These are phyloP conservation scores for Plagodis dolabraria DNA, from an alignment of 2,888 invertebrate genomes.

Conservation along the genomic window DNA sequence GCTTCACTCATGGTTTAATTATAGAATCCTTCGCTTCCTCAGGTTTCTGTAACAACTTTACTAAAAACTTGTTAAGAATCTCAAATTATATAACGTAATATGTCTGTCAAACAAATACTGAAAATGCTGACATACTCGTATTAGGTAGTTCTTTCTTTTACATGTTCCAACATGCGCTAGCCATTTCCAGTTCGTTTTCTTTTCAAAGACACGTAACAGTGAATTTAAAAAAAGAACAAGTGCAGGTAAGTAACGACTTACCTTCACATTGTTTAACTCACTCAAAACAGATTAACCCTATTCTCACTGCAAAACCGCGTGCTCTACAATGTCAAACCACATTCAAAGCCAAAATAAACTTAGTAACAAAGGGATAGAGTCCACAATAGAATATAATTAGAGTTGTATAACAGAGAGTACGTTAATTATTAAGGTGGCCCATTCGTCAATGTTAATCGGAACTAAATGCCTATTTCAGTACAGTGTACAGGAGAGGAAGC, in stretches of 20 bases:
- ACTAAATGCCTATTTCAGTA: conserved; percentile 45
- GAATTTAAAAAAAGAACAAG: too few relatives aligned
- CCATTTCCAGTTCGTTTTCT: too few relatives aligned
- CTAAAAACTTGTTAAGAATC: too few relatives aligned
- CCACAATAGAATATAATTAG: conserved; percentile 8
- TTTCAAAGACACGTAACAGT: too few relatives aligned
- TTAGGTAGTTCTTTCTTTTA: too few relatives aligned
- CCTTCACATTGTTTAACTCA: conserved; percentile 36
- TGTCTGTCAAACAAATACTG: too few relatives aligned
- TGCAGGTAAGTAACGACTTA: not conserved
- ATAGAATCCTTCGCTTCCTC: too few relatives aligned
- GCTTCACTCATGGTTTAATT: too few relatives aligned
- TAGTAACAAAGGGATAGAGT: conserved; percentile 22
- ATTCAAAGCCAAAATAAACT: conserved; percentile 21
- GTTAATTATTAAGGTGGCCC: conserved; percentile 49
- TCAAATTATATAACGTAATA: too few relatives aligned
- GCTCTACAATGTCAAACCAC: conserved; percentile 27
- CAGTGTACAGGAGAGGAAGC: conserved; percentile 18
- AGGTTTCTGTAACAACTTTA: too few relatives aligned
- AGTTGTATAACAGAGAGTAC: conserved; percentile 28
- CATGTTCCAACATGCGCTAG: too few relatives aligned
- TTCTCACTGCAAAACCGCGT: conserved; percentile 43
- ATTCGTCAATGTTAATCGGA: conserved; percentile 52
- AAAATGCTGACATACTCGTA: too few relatives aligned
- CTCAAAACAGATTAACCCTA: conserved; percentile 52